Evolutionary conservation across 1,140 invertebrate genomes (phyloP), one percentile per base, ranked within the genome.

Genomic region (Neocloeon triangulifer): DNA sequence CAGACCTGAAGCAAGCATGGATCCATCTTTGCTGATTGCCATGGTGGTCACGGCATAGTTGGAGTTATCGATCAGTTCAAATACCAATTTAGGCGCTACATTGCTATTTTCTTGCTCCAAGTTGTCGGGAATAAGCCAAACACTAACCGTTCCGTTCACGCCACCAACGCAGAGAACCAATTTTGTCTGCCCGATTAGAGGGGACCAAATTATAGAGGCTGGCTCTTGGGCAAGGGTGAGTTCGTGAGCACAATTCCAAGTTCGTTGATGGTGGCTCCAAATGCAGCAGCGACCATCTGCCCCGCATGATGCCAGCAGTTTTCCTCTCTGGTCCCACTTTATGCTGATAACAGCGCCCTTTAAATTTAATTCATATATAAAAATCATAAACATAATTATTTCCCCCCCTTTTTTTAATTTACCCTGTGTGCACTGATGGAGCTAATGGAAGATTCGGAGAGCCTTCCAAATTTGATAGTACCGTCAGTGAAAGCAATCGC

Each of bases 401-500:
- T n/a, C n/a, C n/a, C n/a, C n/a, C n/a, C n/a, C n/a, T n/a, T n/a
- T n/a, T n/a, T n/a, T n/a, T n/a, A n/a, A n/a, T n/a, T n/a, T 42
- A 56, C 56, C 44, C 62, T 50, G 43, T 66, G 60, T 10, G 57
- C 61, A 35, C 55, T 52, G 7, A 56, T 43, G 5, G 51, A 50
- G 23, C 54, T 38, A 14, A 53, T 52, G 4, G n/a, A n/a, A n/a
- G n/a, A n/a, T n/a, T n/a, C n/a, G n/a, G n/a, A n/a, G n/a, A n/a
- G n/a, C 36, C 47, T 49, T 32, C 57, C 60, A 21, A 68, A 41
- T 35, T 55, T 58, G 5, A 69, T 41, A 6, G 56, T 47, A n/a
- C 66, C 66, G 52, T 66, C 61, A 36, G 52, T 48, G 44, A 56
- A 69, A 7, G 52, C 62, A 5, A 67, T 52, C 15, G 58, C 59